Conservation (phyloP, 2,888 invertebrate species). For the Cepaea hortensis region DNA sequence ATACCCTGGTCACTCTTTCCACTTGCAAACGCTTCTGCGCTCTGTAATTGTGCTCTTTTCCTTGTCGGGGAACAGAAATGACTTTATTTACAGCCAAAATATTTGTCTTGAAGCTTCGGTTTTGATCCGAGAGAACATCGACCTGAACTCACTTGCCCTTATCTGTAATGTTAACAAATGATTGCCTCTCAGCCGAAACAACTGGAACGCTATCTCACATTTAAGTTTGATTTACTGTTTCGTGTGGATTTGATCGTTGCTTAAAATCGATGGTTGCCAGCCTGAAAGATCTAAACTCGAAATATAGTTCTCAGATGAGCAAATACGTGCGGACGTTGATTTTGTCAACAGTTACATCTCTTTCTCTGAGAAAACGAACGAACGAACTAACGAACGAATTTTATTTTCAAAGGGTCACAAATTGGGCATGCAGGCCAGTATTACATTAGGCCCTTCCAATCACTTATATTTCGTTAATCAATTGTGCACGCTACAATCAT, state of each 20-base stretch:
- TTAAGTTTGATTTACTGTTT: neutral
- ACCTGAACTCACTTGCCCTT: slow-evolving; percentile 22
- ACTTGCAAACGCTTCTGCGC: slow-evolving; percentile 33
- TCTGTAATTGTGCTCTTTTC: slow-evolving; percentile 42
- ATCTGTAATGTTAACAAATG: slow-evolving; percentile 22
- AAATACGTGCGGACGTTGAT: neutral
- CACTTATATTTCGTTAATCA: too few species aligned
- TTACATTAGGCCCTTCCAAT: too few species aligned
- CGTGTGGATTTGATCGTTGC: neutral
- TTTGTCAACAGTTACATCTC: neutral
- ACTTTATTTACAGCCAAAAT: slow-evolving; percentile 57
- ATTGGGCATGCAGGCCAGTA: too few species aligned
- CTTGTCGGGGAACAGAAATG: slow-evolving; percentile 36
- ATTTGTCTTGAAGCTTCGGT: slow-evolving; percentile 53
- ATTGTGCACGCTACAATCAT: too few species aligned
- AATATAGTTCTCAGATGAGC: neutral
- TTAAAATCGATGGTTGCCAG: too few species aligned
- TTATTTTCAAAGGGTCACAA: too few species aligned
- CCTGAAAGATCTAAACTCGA: neutral
- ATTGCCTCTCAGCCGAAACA: neutral
- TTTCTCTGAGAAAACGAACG: neutral
- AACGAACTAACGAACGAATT: too few species aligned
- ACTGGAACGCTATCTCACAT: neutral
- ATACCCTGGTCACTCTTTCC: slow-evolving; percentile 21
- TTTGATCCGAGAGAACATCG: slow-evolving; percentile 23